Conservation (phyloP, 2,888 invertebrate genomes). For the Acanthacorydalis orientalis region DNA sequence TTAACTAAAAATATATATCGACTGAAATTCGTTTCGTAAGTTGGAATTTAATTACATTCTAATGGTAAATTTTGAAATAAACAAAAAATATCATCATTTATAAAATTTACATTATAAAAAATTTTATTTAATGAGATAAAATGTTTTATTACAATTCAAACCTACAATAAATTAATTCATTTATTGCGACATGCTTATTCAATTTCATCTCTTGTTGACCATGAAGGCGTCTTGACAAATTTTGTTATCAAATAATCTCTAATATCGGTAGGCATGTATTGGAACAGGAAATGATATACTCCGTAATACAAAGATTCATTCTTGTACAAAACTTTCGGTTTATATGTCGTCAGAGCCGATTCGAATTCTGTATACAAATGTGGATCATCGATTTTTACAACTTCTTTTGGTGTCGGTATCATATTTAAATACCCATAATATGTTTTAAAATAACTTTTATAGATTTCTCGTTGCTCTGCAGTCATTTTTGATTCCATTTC, state of each 20-base stretch:
- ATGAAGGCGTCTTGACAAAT: conserved; percentile 47
- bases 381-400: conserved; percentile 34
- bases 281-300: conserved; percentile 48
- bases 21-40: too few species aligned
- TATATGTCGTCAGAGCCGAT: conserved; percentile 37
- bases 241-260: conserved; percentile 41
- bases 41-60: too few species aligned
- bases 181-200: too few species aligned
- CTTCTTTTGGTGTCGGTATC: conserved; percentile 27
- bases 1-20: too few species aligned
- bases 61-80: too few species aligned
- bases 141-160: too few species aligned
- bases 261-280: conserved; percentile 35
- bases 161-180: too few species aligned
- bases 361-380: conserved; percentile 42
- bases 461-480: conserved; percentile 41
- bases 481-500: conserved; percentile 47
- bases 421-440: conserved; percentile 40
- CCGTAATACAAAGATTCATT: conserved; percentile 50
- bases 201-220: conserved; percentile 10
- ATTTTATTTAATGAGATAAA: too few species aligned
- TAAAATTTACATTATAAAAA: too few species aligned
- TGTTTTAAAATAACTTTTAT: conserved; percentile 45
- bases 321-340: conserved; percentile 45
- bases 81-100: too few species aligned